Conservation (phyloP, 2,113 vertebrate genomes). For the Cnemophilus loriae region DNA sequence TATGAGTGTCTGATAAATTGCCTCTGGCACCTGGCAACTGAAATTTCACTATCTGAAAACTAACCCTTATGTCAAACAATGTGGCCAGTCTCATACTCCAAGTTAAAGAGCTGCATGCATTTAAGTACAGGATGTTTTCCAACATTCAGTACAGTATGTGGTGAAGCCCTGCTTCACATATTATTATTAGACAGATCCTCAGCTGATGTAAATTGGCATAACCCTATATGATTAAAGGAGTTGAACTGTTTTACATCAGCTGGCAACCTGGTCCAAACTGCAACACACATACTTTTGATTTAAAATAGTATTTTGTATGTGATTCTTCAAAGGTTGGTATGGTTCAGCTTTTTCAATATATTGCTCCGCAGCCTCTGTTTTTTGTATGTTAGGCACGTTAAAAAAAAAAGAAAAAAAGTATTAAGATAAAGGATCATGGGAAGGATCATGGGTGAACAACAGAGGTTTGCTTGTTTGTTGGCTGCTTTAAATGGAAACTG, state of each 20-base stretch:
- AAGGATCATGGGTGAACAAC: too few species aligned
- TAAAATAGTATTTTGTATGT: constrained; percentile 45
- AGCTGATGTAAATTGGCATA: constrained; percentile 55
- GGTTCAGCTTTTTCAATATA: constrained; percentile 45
- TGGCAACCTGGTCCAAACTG: constrained; percentile 36
- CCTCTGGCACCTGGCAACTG: constrained; percentile 81
- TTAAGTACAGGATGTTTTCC: constrained; percentile 60
- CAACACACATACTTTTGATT: constrained; percentile 62
- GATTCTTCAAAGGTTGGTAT: constrained; percentile 50
- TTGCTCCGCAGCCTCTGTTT: constrained; percentile 11
- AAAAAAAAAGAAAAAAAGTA: not conserved
- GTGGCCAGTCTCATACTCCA: constrained; percentile 61
- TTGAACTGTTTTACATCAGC: constrained; percentile 55
- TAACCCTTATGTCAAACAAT: constrained; percentile 80
- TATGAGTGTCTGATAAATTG: constrained; percentile 81
- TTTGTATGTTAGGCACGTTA: constrained; percentile 36
- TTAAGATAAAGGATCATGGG: not conserved
- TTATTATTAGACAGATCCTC: constrained; percentile 57
- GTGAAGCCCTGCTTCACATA: constrained; percentile 14
- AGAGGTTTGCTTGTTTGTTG: not conserved
- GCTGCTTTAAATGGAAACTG: constrained; percentile 4
- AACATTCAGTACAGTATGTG: constrained; percentile 52
- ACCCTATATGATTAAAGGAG: constrained; percentile 41
- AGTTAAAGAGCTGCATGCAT: constrained; percentile 39
- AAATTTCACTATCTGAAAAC: constrained; percentile 80